These are phyloP conservation scores for Peromyscus attwateri DNA, from an alignment of 2,797 vertebrate genomes.

Conservation along the genomic window DNA sequence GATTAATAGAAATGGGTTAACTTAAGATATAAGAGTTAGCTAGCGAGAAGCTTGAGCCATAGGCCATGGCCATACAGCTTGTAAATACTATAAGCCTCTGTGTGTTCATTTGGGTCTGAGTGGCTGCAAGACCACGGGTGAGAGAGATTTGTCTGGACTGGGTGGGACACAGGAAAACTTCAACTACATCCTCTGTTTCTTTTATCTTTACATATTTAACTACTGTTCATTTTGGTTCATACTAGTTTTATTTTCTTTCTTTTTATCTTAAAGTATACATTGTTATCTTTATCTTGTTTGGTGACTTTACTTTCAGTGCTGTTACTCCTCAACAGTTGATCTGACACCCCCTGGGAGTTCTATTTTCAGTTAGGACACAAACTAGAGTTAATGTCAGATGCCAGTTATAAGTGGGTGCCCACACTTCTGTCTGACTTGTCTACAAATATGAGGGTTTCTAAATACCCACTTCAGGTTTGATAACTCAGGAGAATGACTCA, in stretches of 20 bases:
- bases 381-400: not conserved
- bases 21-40: no score
- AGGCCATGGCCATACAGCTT: no score
- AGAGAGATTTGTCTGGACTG: no score
- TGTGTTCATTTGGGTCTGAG: no score
- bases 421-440: not conserved
- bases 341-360: not conserved
- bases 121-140: fast-evolving
- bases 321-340: not conserved
- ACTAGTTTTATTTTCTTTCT: not conserved
- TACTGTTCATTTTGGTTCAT: not conserved
- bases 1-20: no score
- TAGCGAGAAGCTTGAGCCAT: no score
- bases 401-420: not conserved
- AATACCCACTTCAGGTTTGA: not conserved
- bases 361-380: not conserved
- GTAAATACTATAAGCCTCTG: no score
- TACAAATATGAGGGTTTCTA: not conserved
- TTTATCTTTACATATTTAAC: not conserved
- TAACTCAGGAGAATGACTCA: not conserved
- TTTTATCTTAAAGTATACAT: not conserved
- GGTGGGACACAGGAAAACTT: no score
- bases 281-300: not conserved
- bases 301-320: not conserved
- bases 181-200: not conserved